Percentiles rank a stretch among this genome's conserved stretches.
phyloP scores from a whole-genome alignment of 2,888 invertebrate genomes.

The Catocala fraxini region DNA sequence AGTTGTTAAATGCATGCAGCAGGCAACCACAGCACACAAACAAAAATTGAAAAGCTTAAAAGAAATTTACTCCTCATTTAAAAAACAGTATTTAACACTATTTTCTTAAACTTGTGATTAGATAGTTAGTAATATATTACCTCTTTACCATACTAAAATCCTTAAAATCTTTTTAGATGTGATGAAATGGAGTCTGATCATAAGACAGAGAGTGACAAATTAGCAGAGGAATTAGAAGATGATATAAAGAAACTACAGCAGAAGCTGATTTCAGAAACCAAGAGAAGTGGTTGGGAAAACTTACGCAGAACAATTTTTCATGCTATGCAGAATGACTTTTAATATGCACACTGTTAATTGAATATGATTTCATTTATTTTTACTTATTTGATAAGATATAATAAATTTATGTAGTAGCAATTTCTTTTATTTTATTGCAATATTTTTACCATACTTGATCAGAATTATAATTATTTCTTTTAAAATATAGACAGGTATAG shows the following conservation, averaged over 20 bases:
- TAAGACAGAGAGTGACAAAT: slow-evolving; percentile 64
- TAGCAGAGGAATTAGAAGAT: slow-evolving; percentile 73
- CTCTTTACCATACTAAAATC: background rate
- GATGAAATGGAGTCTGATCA: slow-evolving; percentile 71
- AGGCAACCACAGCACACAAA: slow-evolving; percentile 69
- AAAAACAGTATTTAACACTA: slow-evolving; percentile 73
- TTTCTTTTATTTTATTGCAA: too few species aligned
- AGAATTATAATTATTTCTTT: too few species aligned
- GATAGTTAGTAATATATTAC: background rate
- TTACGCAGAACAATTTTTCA: slow-evolving; percentile 72
- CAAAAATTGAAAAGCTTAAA: slow-evolving; percentile 70
- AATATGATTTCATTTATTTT: background rate
- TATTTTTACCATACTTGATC: too few species aligned
- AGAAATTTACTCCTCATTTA: slow-evolving; percentile 67
- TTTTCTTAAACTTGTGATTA: slow-evolving; percentile 1
- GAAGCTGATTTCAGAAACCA: slow-evolving; percentile 74
- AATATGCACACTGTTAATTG: slow-evolving; percentile 6
- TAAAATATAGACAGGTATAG: too few species aligned
- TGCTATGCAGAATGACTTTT: slow-evolving; percentile 77
- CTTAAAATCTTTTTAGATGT: slow-evolving; percentile 58
- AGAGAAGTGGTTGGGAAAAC: slow-evolving; percentile 73
- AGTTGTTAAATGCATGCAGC: slow-evolving; percentile 74
- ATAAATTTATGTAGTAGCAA: background rate
- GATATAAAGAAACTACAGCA: slow-evolving; percentile 73
- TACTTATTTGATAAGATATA: background rate